Conservation (phyloP, 2,797 vertebrate species). For the Darevskia mixta region DNA sequence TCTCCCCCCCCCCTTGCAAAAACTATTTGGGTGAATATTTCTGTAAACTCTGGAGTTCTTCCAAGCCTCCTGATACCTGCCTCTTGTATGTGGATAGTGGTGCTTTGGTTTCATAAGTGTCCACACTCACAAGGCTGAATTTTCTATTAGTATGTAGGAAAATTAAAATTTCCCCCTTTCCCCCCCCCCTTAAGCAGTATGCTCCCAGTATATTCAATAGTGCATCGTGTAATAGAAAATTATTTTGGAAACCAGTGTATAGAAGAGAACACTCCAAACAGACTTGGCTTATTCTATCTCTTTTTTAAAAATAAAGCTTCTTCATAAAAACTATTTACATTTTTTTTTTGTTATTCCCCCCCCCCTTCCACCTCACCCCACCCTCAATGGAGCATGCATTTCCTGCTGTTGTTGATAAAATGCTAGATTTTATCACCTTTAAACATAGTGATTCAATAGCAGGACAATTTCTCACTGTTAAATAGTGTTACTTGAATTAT, state of each 20-base stretch:
- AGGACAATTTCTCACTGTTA: not conserved
- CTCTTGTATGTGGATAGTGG: not conserved
- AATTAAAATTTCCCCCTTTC: not conserved
- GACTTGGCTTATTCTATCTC: not conserved
- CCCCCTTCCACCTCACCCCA: not conserved
- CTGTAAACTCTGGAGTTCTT: not conserved
- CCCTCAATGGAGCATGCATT: slow-evolving; percentile 13
- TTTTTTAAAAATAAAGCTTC: slow-evolving; percentile 42
- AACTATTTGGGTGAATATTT: too few relatives aligned
- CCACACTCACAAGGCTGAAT: not conserved
- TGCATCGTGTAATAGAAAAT: not conserved
- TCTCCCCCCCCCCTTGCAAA: too few relatives aligned
- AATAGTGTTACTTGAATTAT: not conserved
- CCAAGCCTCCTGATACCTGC: not conserved
- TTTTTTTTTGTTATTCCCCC: not conserved
- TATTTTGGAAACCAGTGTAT: not conserved
- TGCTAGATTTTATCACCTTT: not conserved
- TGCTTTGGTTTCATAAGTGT: not conserved
- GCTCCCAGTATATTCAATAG: not conserved
- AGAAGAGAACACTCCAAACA: slow-evolving; percentile 24
- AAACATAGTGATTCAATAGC: not conserved
- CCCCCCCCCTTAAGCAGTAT: not conserved
- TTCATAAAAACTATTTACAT: slow-evolving; percentile 39
- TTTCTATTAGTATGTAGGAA: not conserved
- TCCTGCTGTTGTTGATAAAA: not conserved